These are phyloP conservation scores for Anguilla pacifica DNA, from an alignment of 2,797 vertebrate genomes.

Conservation along the genomic window DNA sequence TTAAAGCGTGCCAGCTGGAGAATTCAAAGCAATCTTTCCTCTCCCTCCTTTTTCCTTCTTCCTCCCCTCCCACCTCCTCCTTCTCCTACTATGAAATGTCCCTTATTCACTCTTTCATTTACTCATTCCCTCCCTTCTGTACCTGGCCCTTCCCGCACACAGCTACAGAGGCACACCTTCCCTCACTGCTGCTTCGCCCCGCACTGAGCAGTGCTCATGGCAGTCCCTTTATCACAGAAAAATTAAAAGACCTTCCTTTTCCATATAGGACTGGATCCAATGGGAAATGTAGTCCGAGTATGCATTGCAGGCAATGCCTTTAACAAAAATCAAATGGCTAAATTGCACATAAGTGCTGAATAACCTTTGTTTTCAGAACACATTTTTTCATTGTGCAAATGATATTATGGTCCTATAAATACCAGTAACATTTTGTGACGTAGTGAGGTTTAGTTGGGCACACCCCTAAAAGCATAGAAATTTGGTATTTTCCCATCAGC, in stretches of 20 bases:
- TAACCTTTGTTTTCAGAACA: no score
- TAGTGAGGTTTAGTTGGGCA: not conserved
- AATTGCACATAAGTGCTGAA: no score
- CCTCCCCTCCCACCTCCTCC: conserved; percentile 52
- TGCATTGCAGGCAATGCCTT: not conserved
- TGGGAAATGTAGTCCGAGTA: not conserved
- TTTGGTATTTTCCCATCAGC: not conserved
- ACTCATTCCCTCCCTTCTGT: conserved; percentile 53
- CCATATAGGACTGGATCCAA: conserved; percentile 26
- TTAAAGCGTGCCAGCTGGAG: conserved; percentile 99
- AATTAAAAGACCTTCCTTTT: conserved; percentile 50
- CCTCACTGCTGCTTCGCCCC: conserved; percentile 52
- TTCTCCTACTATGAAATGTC: conserved; percentile 49
- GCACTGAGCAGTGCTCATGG: conserved; percentile 56
- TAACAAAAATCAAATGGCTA: no score
- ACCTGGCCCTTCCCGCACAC: conserved; percentile 58
- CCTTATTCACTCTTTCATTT: conserved; percentile 48
- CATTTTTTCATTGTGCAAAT: no score
- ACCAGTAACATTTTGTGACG: not conserved
- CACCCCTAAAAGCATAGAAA: not conserved
- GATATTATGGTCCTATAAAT: no score
- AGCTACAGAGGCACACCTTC: conserved; percentile 52
- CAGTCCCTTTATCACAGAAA: not conserved
- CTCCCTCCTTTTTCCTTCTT: conserved; percentile 57
- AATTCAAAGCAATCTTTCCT: conserved; percentile 83